Conservation (phyloP, 2,797 vertebrate genomes). For the Poecilia velifera region DNA sequence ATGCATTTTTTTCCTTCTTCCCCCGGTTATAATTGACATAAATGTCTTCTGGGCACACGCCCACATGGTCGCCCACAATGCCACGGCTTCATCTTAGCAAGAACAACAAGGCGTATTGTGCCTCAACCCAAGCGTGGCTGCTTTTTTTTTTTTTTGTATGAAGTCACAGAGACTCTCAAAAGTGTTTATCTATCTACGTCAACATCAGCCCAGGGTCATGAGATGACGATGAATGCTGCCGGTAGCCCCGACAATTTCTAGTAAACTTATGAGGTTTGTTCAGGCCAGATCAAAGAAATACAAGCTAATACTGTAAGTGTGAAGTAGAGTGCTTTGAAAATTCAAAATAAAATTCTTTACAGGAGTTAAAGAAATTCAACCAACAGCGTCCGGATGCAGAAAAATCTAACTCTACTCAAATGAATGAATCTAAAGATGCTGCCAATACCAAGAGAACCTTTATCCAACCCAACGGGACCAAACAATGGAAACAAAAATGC, state of each 20-base stretch:
- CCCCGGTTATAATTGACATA: conserved; percentile 66
- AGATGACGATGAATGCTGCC: not conserved
- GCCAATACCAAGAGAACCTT: not conserved
- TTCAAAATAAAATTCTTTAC: not conserved
- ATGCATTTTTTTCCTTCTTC: conserved; percentile 44
- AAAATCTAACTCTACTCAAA: not conserved
- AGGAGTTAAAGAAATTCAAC: not conserved
- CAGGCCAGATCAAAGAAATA: not conserved
- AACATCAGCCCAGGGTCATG: conserved; percentile 22
- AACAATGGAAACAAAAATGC: not conserved
- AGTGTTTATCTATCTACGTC: conserved; percentile 33
- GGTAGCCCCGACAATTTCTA: not conserved
- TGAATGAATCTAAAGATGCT: not conserved
- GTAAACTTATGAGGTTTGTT: not conserved
- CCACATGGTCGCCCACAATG: conserved; percentile 67
- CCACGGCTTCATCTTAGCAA: conserved; percentile 57
- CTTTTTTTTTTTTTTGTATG: conserved; percentile 31
- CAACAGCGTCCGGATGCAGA: not conserved
- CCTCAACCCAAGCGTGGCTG: conserved; percentile 28
- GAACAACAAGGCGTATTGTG: conserved; percentile 74
- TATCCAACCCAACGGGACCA: not conserved
- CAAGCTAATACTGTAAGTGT: not conserved
- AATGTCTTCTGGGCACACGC: conserved; percentile 60
- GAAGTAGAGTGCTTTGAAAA: not conserved
- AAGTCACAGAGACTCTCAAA: conserved; percentile 31